Evolutionary conservation across 2,888 invertebrate species (phyloP).

Genomic region (Julus scandinavius): DNA sequence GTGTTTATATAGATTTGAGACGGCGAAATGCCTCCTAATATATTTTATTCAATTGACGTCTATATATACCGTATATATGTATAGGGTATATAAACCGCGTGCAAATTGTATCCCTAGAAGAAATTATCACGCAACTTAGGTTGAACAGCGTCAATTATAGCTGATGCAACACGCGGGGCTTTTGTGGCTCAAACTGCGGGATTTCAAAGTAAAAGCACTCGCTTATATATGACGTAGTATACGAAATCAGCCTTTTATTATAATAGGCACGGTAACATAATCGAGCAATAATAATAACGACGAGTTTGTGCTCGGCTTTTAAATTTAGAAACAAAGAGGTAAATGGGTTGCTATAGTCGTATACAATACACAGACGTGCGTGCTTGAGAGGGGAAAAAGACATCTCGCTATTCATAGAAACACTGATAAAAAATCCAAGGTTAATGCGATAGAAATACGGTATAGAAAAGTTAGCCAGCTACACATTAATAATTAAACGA

Average conservation of each 20-base stretch:
- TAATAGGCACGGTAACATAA: neutral
- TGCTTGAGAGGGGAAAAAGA: neutral
- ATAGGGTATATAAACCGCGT: neutral
- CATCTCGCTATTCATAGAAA: neutral
- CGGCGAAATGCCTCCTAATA: neutral
- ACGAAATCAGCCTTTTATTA: neutral
- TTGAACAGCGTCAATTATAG: neutral
- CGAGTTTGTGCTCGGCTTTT: neutral
- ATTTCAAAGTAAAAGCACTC: neutral
- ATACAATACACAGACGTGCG: neutral
- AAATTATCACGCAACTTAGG: constrained; percentile 18
- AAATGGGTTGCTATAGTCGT: neutral
- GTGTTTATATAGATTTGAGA: neutral
- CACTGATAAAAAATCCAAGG: neutral
- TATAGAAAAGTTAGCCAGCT: neutral
- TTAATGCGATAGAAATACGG: neutral
- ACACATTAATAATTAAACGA: neutral
- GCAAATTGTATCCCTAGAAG: neutral
- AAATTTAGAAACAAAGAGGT: constrained; percentile 9
- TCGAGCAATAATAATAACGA: neutral
- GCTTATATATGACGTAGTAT: neutral
- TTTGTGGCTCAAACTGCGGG: neutral
- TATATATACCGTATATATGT: neutral
- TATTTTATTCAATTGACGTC: neutral
- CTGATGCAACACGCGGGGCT: neutral